Base-by-base conservation (phyloP, 2,113 vertebrate species). In the Eira barbara region DNA sequence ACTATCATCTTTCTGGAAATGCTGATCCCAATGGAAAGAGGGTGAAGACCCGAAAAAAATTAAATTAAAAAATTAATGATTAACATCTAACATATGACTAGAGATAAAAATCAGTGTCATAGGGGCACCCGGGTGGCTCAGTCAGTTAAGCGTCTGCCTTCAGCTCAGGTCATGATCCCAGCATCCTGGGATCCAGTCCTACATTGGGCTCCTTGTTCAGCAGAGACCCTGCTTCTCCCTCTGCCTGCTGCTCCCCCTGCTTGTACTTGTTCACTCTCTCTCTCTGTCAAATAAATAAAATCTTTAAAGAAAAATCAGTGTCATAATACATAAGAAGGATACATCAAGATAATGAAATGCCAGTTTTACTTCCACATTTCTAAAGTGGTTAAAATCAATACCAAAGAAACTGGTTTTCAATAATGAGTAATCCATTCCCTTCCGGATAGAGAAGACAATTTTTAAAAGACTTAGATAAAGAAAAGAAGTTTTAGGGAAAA, bases 321-420 rank as follows among this genome's bases (percentile, higher is more conserved):
- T 34, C 57, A 78, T 67, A 47, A 79, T 61, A 14, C 8, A 6
- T 36, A 61, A 29, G 73, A 92, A 65, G 7, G 12, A 83, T 80
- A 78, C 49, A 55, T n/a, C 7, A 7, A 4, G 36, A 71, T 45
- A 86, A 87, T 45, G 29, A 79, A 84, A 71, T 73, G 45, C 4
- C 36, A 78, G 39, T 63, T 93, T 90, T 78, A 59, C 21, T 47
- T 67, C 34, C 61, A 87, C 31, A 85, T 85, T 96, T 93, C 69
- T 76, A 57, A 96, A 83, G 63, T 65, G 36, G 14, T 93, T 65
- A 84, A 78, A 57, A 67, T 83, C 25, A 96, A 88, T 69, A 88
- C 55, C 42, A 91, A 88, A 20, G 12, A 84, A 95, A 83, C 4
- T 94, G 34, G 45, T 69, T 45, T 84, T 27, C 87, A 97, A 91